These are phyloP conservation scores for Pseudolaguvia tuberculata DNA, from an alignment of 2,113 vertebrate species.

Conservation along the genomic window DNA sequence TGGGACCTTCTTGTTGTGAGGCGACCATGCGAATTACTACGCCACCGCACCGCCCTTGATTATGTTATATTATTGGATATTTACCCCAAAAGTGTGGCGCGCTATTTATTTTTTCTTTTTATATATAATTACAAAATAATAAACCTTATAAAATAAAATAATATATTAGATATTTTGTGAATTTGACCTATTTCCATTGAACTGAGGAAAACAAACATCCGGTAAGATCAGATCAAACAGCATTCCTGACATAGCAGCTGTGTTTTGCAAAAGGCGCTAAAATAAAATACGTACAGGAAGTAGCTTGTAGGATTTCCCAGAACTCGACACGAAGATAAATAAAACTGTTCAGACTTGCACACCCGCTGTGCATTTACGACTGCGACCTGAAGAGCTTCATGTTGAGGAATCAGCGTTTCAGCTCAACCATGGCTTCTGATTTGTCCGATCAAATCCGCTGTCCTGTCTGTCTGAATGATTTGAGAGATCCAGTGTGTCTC, in stretches of 20 bases:
- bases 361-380: background rate
- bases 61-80: background rate
- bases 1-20: background rate
- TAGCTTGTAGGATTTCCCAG: background rate
- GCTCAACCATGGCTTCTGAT: conserved; percentile 11
- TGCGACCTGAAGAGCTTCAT: background rate
- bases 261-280: background rate
- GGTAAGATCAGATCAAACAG: background rate
- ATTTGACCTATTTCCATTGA: background rate
- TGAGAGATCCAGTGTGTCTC: conserved; percentile 59
- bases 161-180: no score
- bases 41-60: background rate
- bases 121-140: background rate
- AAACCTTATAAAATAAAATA: background rate
- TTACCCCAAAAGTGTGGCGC: background rate
- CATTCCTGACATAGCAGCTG: background rate
- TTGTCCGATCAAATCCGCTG: conserved; percentile 44
- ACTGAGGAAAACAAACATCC: no score
- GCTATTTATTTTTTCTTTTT: no score
- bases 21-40: no score
- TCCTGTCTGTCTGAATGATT: conserved; percentile 53
- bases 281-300: background rate
- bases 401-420: background rate
- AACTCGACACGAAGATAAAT: background rate
- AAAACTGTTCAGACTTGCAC: background rate